Evolutionary conservation across 2,888 invertebrate genomes (phyloP).

Genomic region (Alentia gelatinosa): DNA sequence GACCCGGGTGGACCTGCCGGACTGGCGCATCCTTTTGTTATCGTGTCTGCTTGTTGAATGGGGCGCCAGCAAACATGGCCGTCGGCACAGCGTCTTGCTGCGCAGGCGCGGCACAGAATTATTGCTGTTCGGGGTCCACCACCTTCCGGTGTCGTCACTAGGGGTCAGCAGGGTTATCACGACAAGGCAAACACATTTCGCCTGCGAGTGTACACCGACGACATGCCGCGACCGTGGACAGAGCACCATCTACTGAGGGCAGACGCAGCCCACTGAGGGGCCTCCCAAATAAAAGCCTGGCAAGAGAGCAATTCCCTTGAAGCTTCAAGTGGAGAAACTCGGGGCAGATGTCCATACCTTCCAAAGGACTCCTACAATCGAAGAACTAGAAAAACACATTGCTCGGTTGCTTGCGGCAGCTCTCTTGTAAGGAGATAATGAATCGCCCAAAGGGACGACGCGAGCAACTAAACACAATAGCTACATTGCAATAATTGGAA

Average conservation of each 20-base stretch:
- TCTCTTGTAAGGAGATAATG: neutral
- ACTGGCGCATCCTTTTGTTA: conserved; percentile 7
- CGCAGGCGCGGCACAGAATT: neutral
- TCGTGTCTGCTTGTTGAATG: conserved; percentile 16
- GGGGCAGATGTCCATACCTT: neutral
- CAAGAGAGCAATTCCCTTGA: neutral
- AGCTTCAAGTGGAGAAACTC: neutral
- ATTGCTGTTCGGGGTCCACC: neutral
- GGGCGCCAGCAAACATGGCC: conserved; percentile 17
- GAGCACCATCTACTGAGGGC: neutral
- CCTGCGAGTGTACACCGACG: neutral
- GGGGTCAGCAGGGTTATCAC: conserved; percentile 22
- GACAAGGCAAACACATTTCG: conserved; percentile 44
- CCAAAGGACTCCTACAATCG: neutral
- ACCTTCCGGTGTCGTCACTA: neutral
- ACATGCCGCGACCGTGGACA: neutral
- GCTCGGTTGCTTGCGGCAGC: conserved; percentile 17
- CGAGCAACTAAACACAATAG: conserved; percentile 29
- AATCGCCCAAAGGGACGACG: conserved; percentile 30
- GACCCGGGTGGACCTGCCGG: neutral
- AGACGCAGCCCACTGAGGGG: neutral
- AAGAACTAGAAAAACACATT: neutral
- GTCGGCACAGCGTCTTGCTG: neutral
- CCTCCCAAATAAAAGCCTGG: neutral
- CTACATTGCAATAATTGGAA: conserved; percentile 44